Base-by-base conservation (phyloP, 2,113 vertebrate genomes). In the Cepphus grylle region DNA sequence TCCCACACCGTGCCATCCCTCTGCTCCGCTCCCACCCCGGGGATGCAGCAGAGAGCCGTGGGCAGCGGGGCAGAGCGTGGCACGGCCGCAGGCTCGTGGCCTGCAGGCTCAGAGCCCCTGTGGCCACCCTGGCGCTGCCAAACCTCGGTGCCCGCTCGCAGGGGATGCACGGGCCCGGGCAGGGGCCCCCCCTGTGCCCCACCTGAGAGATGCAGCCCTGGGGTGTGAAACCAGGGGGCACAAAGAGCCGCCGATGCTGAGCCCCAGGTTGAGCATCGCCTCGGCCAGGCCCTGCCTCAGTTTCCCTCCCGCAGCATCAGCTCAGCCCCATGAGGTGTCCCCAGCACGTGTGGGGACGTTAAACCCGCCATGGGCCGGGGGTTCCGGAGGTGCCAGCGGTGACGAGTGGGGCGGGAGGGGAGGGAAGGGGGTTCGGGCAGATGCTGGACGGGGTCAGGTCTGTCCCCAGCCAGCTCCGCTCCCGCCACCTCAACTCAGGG, bases 181-280 rank as follows among this genome's bases (percentile, higher is more conserved):
- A 43, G 32, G 76, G 76, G 42, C 19, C 59, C 42, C 2, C 0
- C 29, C 27, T n/a, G 40, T 32, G 40, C 22, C 30, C 56, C 59
- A 26, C 22, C 45, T 1, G 0, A 30, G 50, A 0, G 43, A 29
- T 6, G 20, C 50, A 42, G 72, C 76, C 15, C 52, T 0, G 0
- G 34, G 74, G 22, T 58, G 49, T 21, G 80, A 53, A 26, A 38
- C 0, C 22, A 55, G 61, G 66, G 49, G 67, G 17, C 77, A 62
- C 62, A 12, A 26, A 23, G 56, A 40, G 63, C 6, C 0, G 0
- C 29, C 0, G 3, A 8, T 3, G 17, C 88, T 18, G 27, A 91
- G 74, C 45, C 52, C 25, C 1, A 0, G 23, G 40, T 25, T 56
- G 90, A 36, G 91, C 61, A 16, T 18, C 15, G 1, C 38, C 73